Percentiles rank a stretch among this genome's conserved stretches.
Conservation (phyloP, 2,888 invertebrate species). For the Pachydiplax longipennis region DNA sequence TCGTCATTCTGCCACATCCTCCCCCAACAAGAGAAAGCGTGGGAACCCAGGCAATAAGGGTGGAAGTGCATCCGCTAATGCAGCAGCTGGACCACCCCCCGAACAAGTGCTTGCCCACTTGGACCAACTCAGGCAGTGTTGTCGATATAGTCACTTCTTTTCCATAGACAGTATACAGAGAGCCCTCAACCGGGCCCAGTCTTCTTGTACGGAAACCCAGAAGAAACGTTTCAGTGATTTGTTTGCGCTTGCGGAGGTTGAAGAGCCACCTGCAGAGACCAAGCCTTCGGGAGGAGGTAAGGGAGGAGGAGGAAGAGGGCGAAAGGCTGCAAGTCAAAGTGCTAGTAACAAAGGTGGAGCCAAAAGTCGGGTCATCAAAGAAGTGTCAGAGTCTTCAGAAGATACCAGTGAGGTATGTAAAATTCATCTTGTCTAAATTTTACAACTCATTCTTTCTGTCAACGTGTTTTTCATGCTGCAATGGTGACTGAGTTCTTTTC, state of each 20-base stretch:
- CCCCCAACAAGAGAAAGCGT: conserved; percentile 91
- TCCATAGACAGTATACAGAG: conserved; percentile 91
- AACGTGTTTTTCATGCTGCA: not conserved
- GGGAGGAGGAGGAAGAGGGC: conserved; percentile 53
- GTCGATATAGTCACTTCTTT: conserved; percentile 70
- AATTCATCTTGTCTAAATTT: not conserved
- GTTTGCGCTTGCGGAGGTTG: conserved; percentile 89
- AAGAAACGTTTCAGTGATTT: conserved; percentile 91
- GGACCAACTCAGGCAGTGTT: conserved; percentile 84
- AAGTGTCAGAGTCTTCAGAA: conserved; percentile 75
- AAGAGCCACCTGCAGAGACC: conserved; percentile 63
- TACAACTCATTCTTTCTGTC: not conserved
- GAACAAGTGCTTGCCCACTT: conserved; percentile 91
- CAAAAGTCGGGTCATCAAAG: conserved; percentile 58
- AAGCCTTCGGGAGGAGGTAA: conserved; percentile 56
- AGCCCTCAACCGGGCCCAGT: conserved; percentile 87
- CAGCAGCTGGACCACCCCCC: conserved; percentile 73
- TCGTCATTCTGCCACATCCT: conserved; percentile 81
- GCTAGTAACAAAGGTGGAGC: conserved; percentile 50
- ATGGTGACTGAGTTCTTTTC: not conserved
- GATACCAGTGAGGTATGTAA: conserved; percentile 78
- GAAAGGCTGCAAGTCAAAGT: conserved; percentile 60
- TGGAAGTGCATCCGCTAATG: conserved; percentile 49
- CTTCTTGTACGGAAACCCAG: conserved; percentile 85
- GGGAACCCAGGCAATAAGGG: conserved; percentile 71